Evolutionary conservation across 2,888 invertebrate genomes (phyloP).

Genomic region (Athripsodes cinereus): DNA sequence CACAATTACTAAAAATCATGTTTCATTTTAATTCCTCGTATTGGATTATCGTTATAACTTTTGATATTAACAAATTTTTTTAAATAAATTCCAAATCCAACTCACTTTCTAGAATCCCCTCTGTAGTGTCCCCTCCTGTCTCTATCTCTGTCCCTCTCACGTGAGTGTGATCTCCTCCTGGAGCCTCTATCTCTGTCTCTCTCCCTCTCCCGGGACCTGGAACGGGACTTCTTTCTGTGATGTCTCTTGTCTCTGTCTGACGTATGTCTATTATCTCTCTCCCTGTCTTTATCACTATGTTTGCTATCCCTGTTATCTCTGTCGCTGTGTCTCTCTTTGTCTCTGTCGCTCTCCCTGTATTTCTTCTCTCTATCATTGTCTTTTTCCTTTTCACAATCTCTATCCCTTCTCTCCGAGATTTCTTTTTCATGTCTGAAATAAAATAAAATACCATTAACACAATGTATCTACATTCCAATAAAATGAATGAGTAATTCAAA

Average conservation of each 20-base stretch:
- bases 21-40: too few relatives aligned
- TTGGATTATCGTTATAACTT: too few relatives aligned
- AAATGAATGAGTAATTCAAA: too few relatives aligned
- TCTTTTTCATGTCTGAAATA: slow-evolving; percentile 19
- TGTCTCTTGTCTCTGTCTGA: slow-evolving; percentile 29
- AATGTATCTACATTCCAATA: too few relatives aligned
- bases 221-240: slow-evolving; percentile 28
- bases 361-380: slow-evolving; percentile 6
- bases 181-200: slow-evolving; percentile 31
- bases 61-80: too few relatives aligned
- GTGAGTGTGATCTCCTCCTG: slow-evolving; percentile 19
- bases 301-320: slow-evolving; percentile 30
- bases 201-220: slow-evolving; percentile 29
- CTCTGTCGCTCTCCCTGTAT: slow-evolving; percentile 20
- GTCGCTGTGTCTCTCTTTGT: slow-evolving; percentile 28
- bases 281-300: slow-evolving; percentile 33
- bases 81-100: too few relatives aligned
- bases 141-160: slow-evolving; percentile 18
- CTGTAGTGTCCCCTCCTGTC: slow-evolving; percentile 10
- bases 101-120: slow-evolving; percentile 12
- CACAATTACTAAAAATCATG: too few relatives aligned
- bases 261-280: slow-evolving; percentile 7
- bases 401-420: slow-evolving; percentile 25
- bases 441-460: background rate
- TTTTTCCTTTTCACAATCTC: slow-evolving; percentile 22